These are phyloP conservation scores for Hylaea fasciaria DNA, from an alignment of 2,888 invertebrate genomes.

Conservation along the genomic window DNA sequence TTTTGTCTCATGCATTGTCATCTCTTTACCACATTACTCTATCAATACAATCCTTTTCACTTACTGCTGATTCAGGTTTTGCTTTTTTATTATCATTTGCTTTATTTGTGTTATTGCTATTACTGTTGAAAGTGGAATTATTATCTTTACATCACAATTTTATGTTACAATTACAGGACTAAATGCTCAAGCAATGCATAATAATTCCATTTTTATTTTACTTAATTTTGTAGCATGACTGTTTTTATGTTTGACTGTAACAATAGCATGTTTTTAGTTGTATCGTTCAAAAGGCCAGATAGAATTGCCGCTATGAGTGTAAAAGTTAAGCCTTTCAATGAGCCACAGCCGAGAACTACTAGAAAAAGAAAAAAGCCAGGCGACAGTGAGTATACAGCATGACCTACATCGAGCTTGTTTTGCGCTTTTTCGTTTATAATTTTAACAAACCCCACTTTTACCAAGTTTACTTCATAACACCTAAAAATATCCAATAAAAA, in stretches of 20 bases:
- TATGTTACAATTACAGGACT: background rate
- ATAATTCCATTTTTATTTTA: background rate
- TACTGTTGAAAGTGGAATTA: background rate
- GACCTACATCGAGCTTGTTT: conserved; percentile 4
- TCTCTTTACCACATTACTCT: conserved; percentile 7
- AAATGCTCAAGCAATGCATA: background rate
- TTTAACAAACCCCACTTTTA: conserved; percentile 1
- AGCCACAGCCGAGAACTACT: conserved; percentile 65
- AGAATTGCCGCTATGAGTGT: conserved; percentile 59
- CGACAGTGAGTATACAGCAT: conserved; percentile 74
- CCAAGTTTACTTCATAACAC: no score
- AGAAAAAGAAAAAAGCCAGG: conserved; percentile 92
- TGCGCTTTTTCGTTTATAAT: conserved; percentile 1
- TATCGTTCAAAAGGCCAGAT: conserved; percentile 92
- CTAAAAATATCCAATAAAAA: no score
- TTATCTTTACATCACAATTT: background rate
- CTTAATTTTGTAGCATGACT: no score
- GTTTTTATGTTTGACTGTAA: conserved; percentile 42
- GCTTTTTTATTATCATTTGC: conserved; percentile 4
- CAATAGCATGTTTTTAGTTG: conserved; percentile 86
- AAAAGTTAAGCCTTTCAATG: conserved; percentile 61
- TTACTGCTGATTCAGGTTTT: conserved; percentile 5
- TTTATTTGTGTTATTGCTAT: background rate
- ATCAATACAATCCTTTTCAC: conserved; percentile 5
- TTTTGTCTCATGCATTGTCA: conserved; percentile 18